Evolutionary conservation across 2,797 vertebrate species (phyloP), one percentile per base, ranked within the genome.

Genomic region (Squalus acanthias): DNA sequence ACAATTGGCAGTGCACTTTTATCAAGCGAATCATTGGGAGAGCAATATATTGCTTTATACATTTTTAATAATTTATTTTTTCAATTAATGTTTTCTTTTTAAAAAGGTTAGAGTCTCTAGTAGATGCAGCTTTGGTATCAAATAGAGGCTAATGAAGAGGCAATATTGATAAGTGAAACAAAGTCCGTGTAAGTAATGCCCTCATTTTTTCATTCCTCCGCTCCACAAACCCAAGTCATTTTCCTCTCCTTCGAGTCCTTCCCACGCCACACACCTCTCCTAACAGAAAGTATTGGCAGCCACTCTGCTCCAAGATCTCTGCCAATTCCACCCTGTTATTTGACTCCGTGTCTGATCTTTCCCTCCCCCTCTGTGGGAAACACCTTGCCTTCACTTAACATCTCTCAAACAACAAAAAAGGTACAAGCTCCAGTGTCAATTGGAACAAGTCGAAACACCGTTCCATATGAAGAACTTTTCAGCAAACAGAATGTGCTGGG

Each of bases 301-400:
- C 91, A 67, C 33, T 69, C 22, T 24, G 0, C 91, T 24, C 1
- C 91, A 46, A 46, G 82, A 50, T 50, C 5, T 17, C 46, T 50
- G 82, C 82, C 82, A 85, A 85, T 85, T 93, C 91, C 91, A 93
- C 65, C 63, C 91, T 69, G 63, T 67, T 93, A 65, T 69, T 46
- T 93, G 91, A 93, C 63, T 93, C 91, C n/a, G 20, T 93, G 91
- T 46, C 63, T 93, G n/a, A 93, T 65, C 20, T 69, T 46, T 60
- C 57, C 63, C 91, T 93, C 91, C 91, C 91, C 65, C 60, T 22
- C 91, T 93, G 63, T 69, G 57, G 91, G n/a, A 93, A 93, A 93
- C 91, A 93, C 91, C 91, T 93, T 93, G 33, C n/a, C 65, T 67
- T 69, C 65, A 46, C 20, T 46, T 69, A 92, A 65, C 33, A 24